Evolutionary conservation across 2,888 invertebrate species (phyloP).

Genomic region (Leistus spinibarbis): DNA sequence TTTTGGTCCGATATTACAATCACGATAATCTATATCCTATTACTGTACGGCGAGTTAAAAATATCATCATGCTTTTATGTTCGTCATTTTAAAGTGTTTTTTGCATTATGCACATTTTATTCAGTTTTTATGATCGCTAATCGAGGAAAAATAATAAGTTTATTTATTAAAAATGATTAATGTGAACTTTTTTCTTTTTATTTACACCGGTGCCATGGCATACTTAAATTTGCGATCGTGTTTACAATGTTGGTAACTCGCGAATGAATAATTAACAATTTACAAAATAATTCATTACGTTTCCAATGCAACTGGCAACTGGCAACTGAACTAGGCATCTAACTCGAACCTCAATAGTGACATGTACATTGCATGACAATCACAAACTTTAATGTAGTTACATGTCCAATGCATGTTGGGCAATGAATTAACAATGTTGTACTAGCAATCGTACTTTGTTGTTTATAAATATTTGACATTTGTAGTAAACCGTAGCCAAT

Average conservation of each 20-base stretch:
- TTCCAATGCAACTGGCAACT: neutral
- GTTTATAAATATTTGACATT: neutral
- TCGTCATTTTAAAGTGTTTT: too few relatives aligned
- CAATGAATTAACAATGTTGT: neutral
- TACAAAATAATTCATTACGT: neutral
- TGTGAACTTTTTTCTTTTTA: neutral
- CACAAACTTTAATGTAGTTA: neutral
- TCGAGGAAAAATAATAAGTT: constrained; percentile 4
- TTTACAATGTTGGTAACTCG: neutral
- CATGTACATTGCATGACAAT: neutral
- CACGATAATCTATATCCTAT: too few relatives aligned
- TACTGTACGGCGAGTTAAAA: too few relatives aligned
- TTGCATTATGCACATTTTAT: neutral
- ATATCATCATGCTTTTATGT: too few relatives aligned
- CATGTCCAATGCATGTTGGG: neutral
- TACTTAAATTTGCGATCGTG: neutral
- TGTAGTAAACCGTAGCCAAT: too few relatives aligned
- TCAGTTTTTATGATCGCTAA: constrained; percentile 21
- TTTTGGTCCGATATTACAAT: too few relatives aligned
- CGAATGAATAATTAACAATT: neutral
- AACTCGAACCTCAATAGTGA: neutral
- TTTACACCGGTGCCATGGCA: neutral
- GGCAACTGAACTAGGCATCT: too few relatives aligned
- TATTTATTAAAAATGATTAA: constrained; percentile 24
- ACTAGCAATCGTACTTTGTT: neutral